phyloP scores from a whole-genome alignment of 2,113 vertebrate species.

The Burhinus bistriatus region DNA sequence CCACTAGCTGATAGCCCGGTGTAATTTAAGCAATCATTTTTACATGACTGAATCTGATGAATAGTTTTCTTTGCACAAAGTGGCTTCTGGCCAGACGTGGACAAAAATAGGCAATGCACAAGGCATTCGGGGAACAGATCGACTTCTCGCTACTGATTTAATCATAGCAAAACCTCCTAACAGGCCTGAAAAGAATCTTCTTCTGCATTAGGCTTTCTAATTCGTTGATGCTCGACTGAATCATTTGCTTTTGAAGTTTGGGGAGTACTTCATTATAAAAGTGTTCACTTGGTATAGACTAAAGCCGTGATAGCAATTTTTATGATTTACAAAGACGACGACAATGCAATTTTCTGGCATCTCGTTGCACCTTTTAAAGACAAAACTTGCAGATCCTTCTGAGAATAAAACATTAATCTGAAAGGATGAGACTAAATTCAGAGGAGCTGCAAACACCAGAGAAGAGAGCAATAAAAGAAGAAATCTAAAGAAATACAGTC shows the following conservation, averaged over 20 bases:
- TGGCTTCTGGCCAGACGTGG: conserved; percentile 12
- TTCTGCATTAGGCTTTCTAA: not conserved
- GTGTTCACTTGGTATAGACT: not conserved
- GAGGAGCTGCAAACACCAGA: not conserved
- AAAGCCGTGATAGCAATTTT: not conserved
- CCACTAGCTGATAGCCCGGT: not conserved
- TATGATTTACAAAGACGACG: not conserved
- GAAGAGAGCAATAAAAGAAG: not conserved
- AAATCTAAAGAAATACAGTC: not conserved
- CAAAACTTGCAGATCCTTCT: not conserved
- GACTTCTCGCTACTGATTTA: not conserved
- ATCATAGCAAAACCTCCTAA: not conserved
- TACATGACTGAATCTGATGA: conserved; percentile 51
- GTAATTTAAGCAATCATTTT: conserved; percentile 57
- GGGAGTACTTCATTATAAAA: not conserved
- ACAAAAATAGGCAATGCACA: conserved; percentile 11
- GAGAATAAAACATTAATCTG: not conserved
- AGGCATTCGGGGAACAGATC: conserved; percentile 7
- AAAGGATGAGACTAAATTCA: not conserved
- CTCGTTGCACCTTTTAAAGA: not conserved
- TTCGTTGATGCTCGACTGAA: not conserved
- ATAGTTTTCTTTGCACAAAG: conserved; percentile 32
- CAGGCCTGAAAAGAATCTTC: not conserved
- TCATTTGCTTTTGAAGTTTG: not conserved
- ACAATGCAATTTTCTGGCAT: not conserved